phyloP scores from a whole-genome alignment of 2,113 vertebrate genomes.

The Fukomys damarensis region DNA sequence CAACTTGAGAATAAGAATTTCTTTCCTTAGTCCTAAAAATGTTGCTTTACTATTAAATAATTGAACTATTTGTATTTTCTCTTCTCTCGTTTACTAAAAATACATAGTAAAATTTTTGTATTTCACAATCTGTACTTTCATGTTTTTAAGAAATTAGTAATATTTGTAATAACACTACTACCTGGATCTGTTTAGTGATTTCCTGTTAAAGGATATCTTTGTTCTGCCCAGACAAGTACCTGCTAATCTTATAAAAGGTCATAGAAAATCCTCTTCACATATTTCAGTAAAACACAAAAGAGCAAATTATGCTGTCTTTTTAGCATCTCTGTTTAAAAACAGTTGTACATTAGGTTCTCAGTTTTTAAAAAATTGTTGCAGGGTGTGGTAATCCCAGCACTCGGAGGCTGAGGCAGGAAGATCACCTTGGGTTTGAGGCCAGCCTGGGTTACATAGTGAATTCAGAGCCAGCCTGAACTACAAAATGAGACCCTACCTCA shows the following conservation, averaged over 20 bases:
- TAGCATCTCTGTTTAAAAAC: slow-evolving; percentile 26
- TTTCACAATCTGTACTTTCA: background rate
- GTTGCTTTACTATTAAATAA: background rate
- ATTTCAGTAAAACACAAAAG: background rate
- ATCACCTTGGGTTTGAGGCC: no score
- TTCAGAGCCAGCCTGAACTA: no score
- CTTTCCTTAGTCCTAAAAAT: background rate
- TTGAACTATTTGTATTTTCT: background rate
- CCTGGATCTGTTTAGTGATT: background rate
- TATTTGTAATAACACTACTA: background rate
- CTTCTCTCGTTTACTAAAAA: background rate
- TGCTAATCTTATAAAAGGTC: background rate
- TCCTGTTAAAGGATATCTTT: background rate
- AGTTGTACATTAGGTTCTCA: background rate
- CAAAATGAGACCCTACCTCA: no score
- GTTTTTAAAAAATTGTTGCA: background rate
- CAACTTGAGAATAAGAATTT: background rate
- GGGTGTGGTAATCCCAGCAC: no score
- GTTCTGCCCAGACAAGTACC: background rate
- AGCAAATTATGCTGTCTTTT: background rate
- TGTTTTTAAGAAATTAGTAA: slow-evolving; percentile 15
- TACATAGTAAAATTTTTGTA: background rate
- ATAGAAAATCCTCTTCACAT: background rate
- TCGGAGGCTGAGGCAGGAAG: no score
- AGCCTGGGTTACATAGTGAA: no score